Conservation (phyloP, 2,888 invertebrate genomes). For the Trachelus troglodyta region DNA sequence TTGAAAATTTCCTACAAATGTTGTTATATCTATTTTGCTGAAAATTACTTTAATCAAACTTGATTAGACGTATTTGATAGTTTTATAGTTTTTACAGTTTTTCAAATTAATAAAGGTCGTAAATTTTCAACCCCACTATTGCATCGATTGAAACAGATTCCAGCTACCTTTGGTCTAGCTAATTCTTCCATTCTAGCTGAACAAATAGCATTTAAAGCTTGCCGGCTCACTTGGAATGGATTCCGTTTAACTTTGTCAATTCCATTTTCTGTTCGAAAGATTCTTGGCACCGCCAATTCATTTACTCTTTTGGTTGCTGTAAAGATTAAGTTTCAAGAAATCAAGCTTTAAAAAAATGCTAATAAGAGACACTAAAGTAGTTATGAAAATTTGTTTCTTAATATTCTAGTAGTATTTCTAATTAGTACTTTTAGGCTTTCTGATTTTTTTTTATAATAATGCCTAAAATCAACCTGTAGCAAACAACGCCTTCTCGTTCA, state of each 20-base stretch:
- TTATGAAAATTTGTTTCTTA: background rate
- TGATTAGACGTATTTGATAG: background rate
- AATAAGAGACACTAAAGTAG: background rate
- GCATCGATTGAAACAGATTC: background rate
- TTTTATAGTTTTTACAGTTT: background rate
- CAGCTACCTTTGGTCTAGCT: slow-evolving; percentile 60
- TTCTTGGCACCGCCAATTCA: slow-evolving; percentile 57
- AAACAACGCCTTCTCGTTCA: slow-evolving; percentile 27
- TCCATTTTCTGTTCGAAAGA: slow-evolving; percentile 43
- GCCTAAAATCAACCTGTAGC: slow-evolving; percentile 22
- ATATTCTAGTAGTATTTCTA: background rate
- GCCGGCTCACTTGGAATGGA: slow-evolving; percentile 67
- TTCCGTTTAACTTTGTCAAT: slow-evolving; percentile 67
- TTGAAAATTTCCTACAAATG: background rate
- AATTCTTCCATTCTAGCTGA: slow-evolving; percentile 66
- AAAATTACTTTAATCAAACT: background rate
- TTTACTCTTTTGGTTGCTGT: slow-evolving; percentile 34
- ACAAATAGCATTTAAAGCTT: slow-evolving; percentile 68
- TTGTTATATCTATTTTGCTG: background rate
- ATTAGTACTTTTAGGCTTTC: background rate
- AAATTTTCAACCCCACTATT: background rate
- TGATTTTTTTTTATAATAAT: background rate
- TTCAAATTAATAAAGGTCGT: background rate
- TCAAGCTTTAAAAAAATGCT: background rate
- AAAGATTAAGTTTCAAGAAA: background rate